A percentile compares a stretch with the other conserved stretches of the same genome.
phyloP scores from a whole-genome alignment of 35 echinoderm and acorn worm species.

The Holothuria glaberrima region DNA sequence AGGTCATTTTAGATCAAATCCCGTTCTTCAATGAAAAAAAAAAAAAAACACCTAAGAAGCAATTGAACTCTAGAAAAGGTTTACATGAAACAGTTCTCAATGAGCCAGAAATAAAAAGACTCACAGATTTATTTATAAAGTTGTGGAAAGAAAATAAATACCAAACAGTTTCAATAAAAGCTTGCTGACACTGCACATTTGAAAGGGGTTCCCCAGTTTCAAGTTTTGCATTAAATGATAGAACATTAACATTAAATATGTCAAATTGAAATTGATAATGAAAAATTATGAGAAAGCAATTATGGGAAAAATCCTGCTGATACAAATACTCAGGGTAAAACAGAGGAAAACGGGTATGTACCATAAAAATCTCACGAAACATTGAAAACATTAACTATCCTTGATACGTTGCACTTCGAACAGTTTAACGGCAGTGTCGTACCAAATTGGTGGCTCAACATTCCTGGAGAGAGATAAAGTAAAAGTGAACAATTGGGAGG shows the following conservation, averaged over 20 bases:
- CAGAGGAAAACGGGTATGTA: slow-evolving; percentile 10
- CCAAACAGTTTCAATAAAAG: no score
- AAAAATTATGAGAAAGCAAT: neutral
- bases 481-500: neutral
- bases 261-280: neutral
- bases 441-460: slow-evolving; percentile 98
- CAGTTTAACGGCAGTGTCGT: slow-evolving; percentile 95
- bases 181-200: no score
- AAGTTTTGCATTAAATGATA: neutral
- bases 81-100: no score
- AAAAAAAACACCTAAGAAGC: no score
- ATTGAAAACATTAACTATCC: slow-evolving; percentile 81
- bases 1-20: no score
- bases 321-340: neutral
- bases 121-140: no score
- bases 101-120: no score
- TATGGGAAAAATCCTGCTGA: neutral
- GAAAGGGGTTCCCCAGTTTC: neutral
- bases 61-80: no score
- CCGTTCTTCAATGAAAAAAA: no score
- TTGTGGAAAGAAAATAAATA: no score
- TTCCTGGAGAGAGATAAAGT: slow-evolving; percentile 77
- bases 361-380: slow-evolving; percentile 54
- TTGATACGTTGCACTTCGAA: slow-evolving; percentile 99
- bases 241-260: neutral